These are phyloP conservation scores for Melieria omissa DNA, from an alignment of 2,888 invertebrate species.

Conservation along the genomic window DNA sequence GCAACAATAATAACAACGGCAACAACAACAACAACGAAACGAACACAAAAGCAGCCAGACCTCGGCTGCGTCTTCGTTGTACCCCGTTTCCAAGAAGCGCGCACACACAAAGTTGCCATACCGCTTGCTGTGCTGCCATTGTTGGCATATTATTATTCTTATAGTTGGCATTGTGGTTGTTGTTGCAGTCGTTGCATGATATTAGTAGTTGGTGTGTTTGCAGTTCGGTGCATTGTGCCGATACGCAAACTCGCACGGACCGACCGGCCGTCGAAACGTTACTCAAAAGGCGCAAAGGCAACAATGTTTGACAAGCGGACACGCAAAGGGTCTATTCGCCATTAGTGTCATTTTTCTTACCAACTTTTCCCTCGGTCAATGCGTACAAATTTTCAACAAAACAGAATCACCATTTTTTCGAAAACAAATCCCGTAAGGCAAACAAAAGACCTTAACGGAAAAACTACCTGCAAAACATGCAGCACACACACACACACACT, in stretches of 20 bases:
- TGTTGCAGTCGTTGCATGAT: slow-evolving; percentile 18
- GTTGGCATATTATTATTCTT: slow-evolving; percentile 24
- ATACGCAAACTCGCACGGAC: background rate
- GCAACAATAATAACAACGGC: background rate
- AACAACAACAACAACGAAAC: slow-evolving; percentile 10
- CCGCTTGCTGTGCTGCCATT: slow-evolving; percentile 3
- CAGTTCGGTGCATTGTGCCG: slow-evolving; percentile 16
- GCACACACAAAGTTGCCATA: slow-evolving; percentile 57
- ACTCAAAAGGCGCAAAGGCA: no score
- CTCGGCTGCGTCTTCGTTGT: slow-evolving; percentile 6
- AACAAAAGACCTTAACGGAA: slow-evolving; percentile 26
- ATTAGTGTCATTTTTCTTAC: no score
- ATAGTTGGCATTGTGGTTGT: slow-evolving; percentile 14
- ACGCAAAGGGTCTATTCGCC: no score
- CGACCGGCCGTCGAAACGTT: background rate
- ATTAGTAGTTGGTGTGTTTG: slow-evolving; percentile 24
- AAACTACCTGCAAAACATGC: slow-evolving; percentile 55
- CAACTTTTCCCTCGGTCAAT: no score
- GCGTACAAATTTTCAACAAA: no score
- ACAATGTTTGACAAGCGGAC: no score
- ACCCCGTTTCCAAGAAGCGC: slow-evolving; percentile 61
- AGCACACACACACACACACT: slow-evolving; percentile 39
- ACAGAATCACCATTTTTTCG: background rate
- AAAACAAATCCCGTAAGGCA: slow-evolving; percentile 8
- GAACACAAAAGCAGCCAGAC: slow-evolving; percentile 6